Evolutionary conservation across 2,113 vertebrate species (phyloP), one percentile per base, ranked within the genome.

Genomic region (Ceuthmochares aereus): DNA sequence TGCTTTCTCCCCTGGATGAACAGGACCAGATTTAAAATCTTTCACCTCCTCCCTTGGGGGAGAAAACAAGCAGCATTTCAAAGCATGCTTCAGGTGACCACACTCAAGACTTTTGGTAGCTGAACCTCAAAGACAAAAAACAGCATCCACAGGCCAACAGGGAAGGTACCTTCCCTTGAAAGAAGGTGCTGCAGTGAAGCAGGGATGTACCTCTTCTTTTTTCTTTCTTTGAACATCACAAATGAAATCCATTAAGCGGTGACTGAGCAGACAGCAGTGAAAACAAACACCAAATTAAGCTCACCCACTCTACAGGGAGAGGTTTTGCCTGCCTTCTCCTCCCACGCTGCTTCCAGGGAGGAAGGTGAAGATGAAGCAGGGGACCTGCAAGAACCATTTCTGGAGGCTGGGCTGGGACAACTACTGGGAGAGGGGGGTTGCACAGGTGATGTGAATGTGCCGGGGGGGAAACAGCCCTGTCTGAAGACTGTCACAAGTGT

Each of bases 201-300:
- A 92, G 29, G 29, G 26, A 56, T 67, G 8, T 51, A 26, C 43
- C 4, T 74, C 5, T 30, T 36, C 58, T 59, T 49, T 59, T 45
- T 72, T 29, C 25, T 63, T 42, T 76, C 76, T 90, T 29, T 83
- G 59, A 93, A 76, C 15, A 0, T 90, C 93, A 95, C 56, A 94
- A 80, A 86, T 80, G 54, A 86, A 92, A 83, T 86, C 83, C 76
- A 95, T 90, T 94, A 95, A 92, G 73, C 54, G 92, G 72, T 60
- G 89, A 94, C 87, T 88, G 83, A 95, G 91, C 76, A 94, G 86
- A 83, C 83, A 0, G 80, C 72, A 88, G 63, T 83, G 91, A 92
- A 96, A 96, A 94, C 91, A 96, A 96, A 94, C 89, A 95, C 72
- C 40, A 86, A 90, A 96, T 96, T 92, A 96, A 83, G 83, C 75